Evolutionary conservation across 2,888 invertebrate genomes (phyloP).

Genomic region (Epirrita christyi): DNA sequence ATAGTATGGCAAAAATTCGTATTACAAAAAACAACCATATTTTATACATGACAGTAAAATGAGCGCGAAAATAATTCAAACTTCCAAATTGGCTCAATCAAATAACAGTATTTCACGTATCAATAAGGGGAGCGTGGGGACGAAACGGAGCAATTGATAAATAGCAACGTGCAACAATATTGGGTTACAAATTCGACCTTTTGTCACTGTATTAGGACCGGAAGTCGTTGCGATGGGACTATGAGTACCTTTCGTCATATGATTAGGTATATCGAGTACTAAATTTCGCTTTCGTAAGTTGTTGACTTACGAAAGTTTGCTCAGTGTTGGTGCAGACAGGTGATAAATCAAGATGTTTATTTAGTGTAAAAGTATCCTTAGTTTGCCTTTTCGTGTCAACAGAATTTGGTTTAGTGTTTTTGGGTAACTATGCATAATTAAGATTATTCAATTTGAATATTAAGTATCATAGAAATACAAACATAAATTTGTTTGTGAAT

Average conservation of each 20-base stretch:
- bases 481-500: not conserved
- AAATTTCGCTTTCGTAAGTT: slow-evolving; percentile 28
- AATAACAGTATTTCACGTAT: slow-evolving; percentile 43
- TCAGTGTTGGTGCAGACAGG: slow-evolving; percentile 30
- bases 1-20: not conserved
- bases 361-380: slow-evolving; percentile 26
- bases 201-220: slow-evolving; percentile 58
- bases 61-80: slow-evolving; percentile 23
- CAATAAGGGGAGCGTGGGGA: slow-evolving; percentile 48
- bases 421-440: not conserved
- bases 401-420: slow-evolving; percentile 18
- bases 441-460: not conserved
- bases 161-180: slow-evolving; percentile 64
- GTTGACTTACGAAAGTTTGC: slow-evolving; percentile 35
- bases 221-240: slow-evolving; percentile 52
- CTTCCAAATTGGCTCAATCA: slow-evolving; percentile 38
- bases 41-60: slow-evolving; percentile 19
- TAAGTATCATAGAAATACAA: not conserved
- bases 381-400: slow-evolving; percentile 23
- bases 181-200: slow-evolving; percentile 65
- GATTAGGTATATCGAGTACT: slow-evolving; percentile 19
- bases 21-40: slow-evolving; percentile 22
- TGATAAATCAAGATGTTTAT: slow-evolving; percentile 40
- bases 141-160: slow-evolving; percentile 60
- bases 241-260: slow-evolving; percentile 41